Percentiles rank a stretch among this genome's conserved stretches.
Evolutionary conservation across 1,140 invertebrate genomes (phyloP).

Genomic region (Sitobion miscanthi): DNA sequence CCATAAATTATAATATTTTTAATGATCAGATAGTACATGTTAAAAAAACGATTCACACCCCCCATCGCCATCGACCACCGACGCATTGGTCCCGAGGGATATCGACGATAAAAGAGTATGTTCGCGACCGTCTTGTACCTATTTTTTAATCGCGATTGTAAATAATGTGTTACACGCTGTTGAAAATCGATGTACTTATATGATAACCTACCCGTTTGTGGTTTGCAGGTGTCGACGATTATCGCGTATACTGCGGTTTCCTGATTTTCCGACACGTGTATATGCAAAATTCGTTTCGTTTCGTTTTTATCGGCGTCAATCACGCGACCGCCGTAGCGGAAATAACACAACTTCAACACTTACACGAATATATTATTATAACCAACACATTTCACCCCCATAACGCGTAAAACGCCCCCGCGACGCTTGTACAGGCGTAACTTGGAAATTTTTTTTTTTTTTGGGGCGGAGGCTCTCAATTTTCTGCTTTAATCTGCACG

Average conservation of each 20-base stretch:
- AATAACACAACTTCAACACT: not conserved
- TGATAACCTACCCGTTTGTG: not conserved
- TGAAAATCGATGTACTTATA: not conserved
- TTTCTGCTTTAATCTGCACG: too few species aligned
- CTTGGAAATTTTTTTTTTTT: too few species aligned
- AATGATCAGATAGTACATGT: too few species aligned
- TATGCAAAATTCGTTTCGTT: not conserved
- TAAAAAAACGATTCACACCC: too few species aligned
- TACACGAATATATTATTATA: constrained; percentile 12
- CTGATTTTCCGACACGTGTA: not conserved
- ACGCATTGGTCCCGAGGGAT: too few species aligned
- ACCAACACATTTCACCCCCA: not conserved
- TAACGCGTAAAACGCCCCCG: not conserved
- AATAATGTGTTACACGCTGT: not conserved
- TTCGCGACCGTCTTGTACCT: not conserved
- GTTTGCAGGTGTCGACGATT: not conserved
- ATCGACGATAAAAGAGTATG: not conserved
- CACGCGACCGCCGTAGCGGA: not conserved
- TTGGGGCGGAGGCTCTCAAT: too few species aligned
- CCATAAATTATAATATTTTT: too few species aligned
- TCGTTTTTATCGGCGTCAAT: not conserved
- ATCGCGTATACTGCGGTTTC: not conserved
- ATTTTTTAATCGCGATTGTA: not conserved
- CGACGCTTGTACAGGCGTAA: too few species aligned
- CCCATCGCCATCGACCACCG: too few species aligned